Evolutionary conservation across 2,797 vertebrate species (phyloP).

Genomic region (Tokudaia tokunoshimensis): DNA sequence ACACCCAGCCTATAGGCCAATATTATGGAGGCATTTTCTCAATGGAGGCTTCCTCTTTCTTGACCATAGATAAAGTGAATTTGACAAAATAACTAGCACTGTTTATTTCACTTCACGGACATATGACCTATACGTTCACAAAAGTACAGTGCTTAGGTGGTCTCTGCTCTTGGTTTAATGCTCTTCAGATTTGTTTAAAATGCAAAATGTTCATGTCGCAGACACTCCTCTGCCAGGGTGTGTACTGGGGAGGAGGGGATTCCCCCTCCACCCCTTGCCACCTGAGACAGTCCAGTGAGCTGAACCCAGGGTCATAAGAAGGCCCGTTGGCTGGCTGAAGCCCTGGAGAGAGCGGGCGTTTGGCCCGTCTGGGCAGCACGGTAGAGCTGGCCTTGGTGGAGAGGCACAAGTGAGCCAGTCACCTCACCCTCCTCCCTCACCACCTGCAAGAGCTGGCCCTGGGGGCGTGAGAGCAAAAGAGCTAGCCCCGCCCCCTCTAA

Average conservation of each 20-base stretch:
- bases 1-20: not conserved
- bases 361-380: not conserved
- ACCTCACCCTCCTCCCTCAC: no score
- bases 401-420: not conserved
- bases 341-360: not conserved
- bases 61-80: not conserved
- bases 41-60: not conserved
- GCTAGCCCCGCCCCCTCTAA: not conserved
- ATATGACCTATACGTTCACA: not conserved
- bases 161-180: not conserved
- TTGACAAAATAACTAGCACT: not conserved
- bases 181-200: not conserved
- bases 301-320: not conserved
- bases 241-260: not conserved
- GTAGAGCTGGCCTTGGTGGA: not conserved
- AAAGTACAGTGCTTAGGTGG: not conserved
- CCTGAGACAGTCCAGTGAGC: not conserved
- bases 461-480: not conserved
- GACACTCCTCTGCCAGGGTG: not conserved
- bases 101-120: not conserved
- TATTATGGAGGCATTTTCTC: not conserved
- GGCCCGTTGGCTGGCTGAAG: not conserved
- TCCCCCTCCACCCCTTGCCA: not conserved
- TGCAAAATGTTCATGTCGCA: not conserved
- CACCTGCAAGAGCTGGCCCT: no score